Base-by-base conservation (phyloP, 2,113 vertebrate genomes). In the Siniperca chuatsi region DNA sequence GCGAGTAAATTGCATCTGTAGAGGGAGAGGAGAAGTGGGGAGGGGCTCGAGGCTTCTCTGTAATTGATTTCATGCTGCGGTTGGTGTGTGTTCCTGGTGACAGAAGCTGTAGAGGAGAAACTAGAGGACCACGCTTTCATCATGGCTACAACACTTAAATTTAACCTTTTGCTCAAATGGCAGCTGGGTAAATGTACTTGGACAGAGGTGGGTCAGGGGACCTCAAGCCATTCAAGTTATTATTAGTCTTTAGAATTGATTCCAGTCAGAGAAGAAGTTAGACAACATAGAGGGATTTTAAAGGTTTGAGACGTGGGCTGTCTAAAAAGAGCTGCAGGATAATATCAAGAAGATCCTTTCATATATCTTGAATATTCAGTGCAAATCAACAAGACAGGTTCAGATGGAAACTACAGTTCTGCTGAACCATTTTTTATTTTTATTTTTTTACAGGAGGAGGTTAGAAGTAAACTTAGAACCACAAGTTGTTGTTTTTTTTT, bases 1-100 rank as follows among this genome's bases (percentile, higher is more conserved):
- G 75, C 29, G 66, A 90, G 92, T 93, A 95, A 95, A 95, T 93
- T 95, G 92, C 93, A 92, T 95, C 89, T 92, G 90, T 85, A 87
- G 89, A 73, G 11, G 75, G 72, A 65, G 90, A 70, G 67, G 74
- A 25, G 70, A 71, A 52, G 78, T 20, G 68, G 48, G 76, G 75
- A 58, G 85, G 80, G 55, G 81, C 37, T 77, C 0, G 9, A 46
- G 58, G 83, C 61, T 87, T 81, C 79, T 76, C 73, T 79, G 90
- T 88, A 93, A 93, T 90, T 91, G 89, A 93, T 93, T 80, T 87
- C 71, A 29, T 74, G 73, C 74, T 6, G 23, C 54, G n/a, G 58
- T 37, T 55, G 67, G 78, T 81, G 57, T 79, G 68, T 65, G 52
- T 69, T 81, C 8, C 52, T 18, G 72, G 84, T 77, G 93, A 87